phyloP scores from a whole-genome alignment of 2,797 vertebrate genomes.

The Falco berigora region DNA sequence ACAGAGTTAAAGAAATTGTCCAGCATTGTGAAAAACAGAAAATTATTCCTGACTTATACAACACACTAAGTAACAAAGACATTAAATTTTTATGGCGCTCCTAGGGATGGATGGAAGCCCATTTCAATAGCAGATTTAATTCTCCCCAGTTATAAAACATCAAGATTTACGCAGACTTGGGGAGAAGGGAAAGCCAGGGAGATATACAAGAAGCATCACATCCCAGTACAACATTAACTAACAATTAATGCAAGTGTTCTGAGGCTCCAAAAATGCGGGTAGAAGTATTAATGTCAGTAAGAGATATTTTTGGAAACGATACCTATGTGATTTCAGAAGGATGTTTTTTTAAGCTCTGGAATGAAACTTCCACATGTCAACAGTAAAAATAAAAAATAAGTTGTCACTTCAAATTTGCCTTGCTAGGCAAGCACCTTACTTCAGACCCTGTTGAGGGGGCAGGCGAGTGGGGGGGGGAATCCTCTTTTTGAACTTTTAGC shows the following conservation, averaged over 20 bases:
- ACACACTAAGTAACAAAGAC: constrained; percentile 54
- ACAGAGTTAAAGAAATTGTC: constrained; percentile 15
- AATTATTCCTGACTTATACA: constrained; percentile 33
- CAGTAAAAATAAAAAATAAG: constrained; percentile 47
- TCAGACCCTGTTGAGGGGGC: background rate
- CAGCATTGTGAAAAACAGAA: background rate
- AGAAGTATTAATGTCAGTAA: constrained; percentile 22
- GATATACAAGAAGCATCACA: background rate
- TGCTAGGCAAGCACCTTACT: background rate
- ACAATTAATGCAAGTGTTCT: constrained; percentile 9
- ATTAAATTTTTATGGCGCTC: constrained; percentile 60
- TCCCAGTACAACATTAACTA: constrained; percentile 31
- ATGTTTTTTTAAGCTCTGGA: background rate
- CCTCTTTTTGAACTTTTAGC: background rate
- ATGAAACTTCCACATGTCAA: constrained; percentile 41
- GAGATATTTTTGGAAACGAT: constrained; percentile 32
- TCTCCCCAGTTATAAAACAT: constrained; percentile 50
- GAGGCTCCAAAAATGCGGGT: background rate
- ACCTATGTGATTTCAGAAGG: constrained; percentile 6
- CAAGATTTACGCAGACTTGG: constrained; percentile 45
- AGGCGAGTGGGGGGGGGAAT: background rate
- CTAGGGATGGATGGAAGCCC: constrained; percentile 40
- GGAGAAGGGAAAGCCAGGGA: background rate
- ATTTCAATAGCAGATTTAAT: constrained; percentile 59
- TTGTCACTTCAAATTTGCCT: constrained; percentile 13